Evolutionary conservation across 2,113 vertebrate species (phyloP).

Genomic region (Lota lota): DNA sequence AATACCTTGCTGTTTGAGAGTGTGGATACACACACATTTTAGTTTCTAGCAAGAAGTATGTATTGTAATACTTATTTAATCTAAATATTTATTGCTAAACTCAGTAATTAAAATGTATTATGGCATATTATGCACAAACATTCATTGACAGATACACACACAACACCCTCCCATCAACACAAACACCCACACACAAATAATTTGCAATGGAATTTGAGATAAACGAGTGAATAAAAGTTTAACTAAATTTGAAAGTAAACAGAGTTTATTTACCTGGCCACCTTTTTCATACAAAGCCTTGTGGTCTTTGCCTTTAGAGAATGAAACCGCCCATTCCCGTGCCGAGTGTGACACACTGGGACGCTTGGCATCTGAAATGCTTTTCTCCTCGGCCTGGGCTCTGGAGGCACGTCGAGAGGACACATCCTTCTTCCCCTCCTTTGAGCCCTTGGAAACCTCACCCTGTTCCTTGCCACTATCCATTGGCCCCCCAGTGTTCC

Average conservation of each 20-base stretch:
- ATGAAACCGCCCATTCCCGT: slow-evolving; percentile 81
- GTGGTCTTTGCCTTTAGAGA: slow-evolving; percentile 67
- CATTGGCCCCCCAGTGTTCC: slow-evolving; percentile 44
- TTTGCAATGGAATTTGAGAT: too few relatives aligned
- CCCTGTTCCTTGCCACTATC: slow-evolving; percentile 43
- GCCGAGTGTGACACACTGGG: slow-evolving; percentile 80
- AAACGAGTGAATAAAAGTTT: too few relatives aligned
- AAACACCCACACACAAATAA: neutral
- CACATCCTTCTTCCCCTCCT: slow-evolving; percentile 83
- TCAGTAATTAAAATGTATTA: too few relatives aligned
- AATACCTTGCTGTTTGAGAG: too few relatives aligned
- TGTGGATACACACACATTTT: too few relatives aligned
- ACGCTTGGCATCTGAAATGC: slow-evolving; percentile 78
- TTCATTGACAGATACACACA: neutral
- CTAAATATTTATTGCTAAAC: too few relatives aligned
- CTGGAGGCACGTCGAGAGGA: slow-evolving; percentile 79
- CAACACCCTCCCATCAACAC: slow-evolving; percentile 2
- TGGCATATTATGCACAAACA: too few relatives aligned
- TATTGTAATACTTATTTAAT: too few relatives aligned
- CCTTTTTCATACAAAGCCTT: slow-evolving; percentile 80
- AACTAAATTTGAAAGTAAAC: neutral
- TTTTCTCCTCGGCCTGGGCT: slow-evolving; percentile 83
- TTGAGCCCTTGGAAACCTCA: slow-evolving; percentile 55
- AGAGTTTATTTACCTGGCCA: slow-evolving; percentile 77
- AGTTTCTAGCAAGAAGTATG: too few relatives aligned